Percentiles rank a stretch among this genome's conserved stretches.
phyloP scores from a whole-genome alignment of 2,797 vertebrate species.

The Periophthalmus magnuspinnatus region DNA sequence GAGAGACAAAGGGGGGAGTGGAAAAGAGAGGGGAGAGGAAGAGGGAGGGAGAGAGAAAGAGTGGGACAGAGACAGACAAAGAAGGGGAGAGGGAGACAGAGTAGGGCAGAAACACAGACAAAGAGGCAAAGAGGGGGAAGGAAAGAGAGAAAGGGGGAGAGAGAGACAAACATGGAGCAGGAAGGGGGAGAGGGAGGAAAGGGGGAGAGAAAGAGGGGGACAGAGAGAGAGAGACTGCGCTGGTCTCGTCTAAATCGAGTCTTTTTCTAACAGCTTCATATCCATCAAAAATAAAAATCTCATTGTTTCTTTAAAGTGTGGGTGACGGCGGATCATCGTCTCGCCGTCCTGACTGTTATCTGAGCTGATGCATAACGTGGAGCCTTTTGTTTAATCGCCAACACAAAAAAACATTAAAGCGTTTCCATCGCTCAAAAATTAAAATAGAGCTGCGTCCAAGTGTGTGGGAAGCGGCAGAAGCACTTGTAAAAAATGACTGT shows the following conservation, averaged over 20 bases:
- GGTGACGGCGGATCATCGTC: background rate
- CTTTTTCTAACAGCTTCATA: background rate
- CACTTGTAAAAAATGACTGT: background rate
- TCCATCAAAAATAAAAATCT: background rate
- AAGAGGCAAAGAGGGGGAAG: no score
- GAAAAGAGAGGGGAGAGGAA: no score
- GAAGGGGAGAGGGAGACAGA: no score
- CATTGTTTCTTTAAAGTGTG: background rate
- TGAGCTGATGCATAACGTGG: background rate
- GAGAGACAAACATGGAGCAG: no score
- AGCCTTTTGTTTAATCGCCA: slow-evolving; percentile 6
- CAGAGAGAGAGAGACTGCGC: no score
- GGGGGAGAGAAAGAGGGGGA: no score
- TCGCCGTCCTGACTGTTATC: slow-evolving; percentile 9
- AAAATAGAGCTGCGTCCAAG: slow-evolving; percentile 2
- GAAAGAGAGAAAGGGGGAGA: no score
- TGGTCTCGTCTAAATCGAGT: background rate
- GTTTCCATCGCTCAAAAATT: slow-evolving; percentile 9
- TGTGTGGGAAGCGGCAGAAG: background rate
- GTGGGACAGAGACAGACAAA: no score
- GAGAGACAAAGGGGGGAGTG: no score
- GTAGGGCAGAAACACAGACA: no score
- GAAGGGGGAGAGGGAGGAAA: no score
- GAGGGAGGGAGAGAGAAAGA: no score
- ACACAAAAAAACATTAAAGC: background rate